phyloP scores from a whole-genome alignment of 35 echinoderm and acorn worm species.

The Chiridota heheva region DNA sequence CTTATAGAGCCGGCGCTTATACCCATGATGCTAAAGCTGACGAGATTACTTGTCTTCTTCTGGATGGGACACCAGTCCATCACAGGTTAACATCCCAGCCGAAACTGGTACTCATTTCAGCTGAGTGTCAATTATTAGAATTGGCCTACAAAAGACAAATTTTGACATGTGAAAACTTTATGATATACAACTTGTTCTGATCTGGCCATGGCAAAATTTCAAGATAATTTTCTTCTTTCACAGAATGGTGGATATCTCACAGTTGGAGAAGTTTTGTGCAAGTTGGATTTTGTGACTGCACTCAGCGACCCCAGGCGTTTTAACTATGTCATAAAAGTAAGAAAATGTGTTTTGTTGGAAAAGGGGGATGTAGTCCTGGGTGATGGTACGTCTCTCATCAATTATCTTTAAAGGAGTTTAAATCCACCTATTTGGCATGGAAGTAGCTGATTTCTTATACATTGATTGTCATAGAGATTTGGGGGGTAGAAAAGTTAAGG shows the following conservation, averaged over 20 bases:
- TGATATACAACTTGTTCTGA: neutral
- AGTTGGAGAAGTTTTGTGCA: conserved; percentile 47
- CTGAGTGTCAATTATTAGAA: neutral
- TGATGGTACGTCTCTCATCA: too few species aligned
- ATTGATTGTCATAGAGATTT: too few species aligned
- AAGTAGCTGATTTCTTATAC: too few species aligned
- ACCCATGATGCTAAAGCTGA: too few species aligned
- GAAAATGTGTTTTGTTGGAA: too few species aligned
- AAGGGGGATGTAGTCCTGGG: too few species aligned
- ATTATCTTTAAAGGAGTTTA: too few species aligned
- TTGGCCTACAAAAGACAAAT: neutral
- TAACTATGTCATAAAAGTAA: conserved; percentile 39
- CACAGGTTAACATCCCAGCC: neutral
- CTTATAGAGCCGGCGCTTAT: too few species aligned
- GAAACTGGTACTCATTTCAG: neutral
- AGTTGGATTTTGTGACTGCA: conserved; percentile 30
- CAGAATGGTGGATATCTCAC: conserved; percentile 42
- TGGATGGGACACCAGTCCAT: neutral
- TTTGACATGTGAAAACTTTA: neutral
- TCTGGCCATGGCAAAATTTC: neutral
- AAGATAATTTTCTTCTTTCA: neutral
- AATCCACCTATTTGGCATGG: too few species aligned
- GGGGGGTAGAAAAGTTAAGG: too few species aligned
- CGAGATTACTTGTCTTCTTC: too few species aligned
- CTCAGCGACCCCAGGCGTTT: conserved; percentile 32